Conservation (phyloP, 2,797 vertebrate species). For the Streptopelia turtur region DNA sequence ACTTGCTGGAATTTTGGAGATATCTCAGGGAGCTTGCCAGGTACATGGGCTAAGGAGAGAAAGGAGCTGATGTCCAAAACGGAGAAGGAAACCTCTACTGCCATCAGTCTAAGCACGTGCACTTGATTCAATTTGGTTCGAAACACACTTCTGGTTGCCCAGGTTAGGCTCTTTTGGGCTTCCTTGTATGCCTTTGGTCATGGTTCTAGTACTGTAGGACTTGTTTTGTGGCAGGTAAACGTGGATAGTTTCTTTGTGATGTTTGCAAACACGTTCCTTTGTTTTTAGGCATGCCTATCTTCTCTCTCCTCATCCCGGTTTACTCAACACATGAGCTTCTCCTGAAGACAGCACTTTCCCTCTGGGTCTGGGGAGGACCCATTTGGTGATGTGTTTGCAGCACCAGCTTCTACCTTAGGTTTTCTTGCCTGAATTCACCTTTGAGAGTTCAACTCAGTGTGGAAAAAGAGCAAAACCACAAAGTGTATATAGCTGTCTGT, state of each 20-base stretch:
- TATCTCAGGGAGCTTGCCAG: constrained; percentile 26
- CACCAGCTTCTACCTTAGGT: not conserved
- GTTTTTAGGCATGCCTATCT: not conserved
- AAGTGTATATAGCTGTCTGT: not conserved
- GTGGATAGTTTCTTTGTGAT: not conserved
- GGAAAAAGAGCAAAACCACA: not conserved
- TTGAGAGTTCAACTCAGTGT: not conserved
- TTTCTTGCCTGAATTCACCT: not conserved
- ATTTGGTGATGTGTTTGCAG: not conserved
- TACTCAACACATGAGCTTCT: not conserved
- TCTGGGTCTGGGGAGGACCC: not conserved
- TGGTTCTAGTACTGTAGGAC: not conserved
- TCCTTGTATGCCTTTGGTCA: not conserved
- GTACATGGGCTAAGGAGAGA: not conserved
- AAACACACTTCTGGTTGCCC: not conserved
- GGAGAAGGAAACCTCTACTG: not conserved
- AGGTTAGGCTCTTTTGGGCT: not conserved
- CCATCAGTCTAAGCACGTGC: rapidly evolving
- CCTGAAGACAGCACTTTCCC: not conserved
- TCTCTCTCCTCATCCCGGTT: not conserved
- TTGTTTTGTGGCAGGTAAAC: not conserved
- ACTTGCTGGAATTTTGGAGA: constrained; percentile 56
- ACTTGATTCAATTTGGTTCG: not conserved
- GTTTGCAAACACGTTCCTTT: not conserved
- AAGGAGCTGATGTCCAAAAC: not conserved